Conservation (phyloP, 1,140 invertebrate genomes). For the Tetramorium parvispinum region DNA sequence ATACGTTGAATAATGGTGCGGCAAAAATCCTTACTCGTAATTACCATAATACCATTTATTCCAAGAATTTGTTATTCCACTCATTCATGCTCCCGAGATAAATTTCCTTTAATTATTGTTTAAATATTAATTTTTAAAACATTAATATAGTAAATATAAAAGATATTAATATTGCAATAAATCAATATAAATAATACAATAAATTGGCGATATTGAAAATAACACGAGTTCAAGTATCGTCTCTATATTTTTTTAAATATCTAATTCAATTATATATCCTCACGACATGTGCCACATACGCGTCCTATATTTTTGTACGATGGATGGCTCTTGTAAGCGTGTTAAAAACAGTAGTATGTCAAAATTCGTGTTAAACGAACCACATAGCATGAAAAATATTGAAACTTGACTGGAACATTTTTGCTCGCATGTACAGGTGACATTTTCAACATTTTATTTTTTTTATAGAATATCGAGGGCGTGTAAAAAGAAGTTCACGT, state of each 20-base stretch:
- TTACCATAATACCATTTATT: background rate
- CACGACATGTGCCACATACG: background rate
- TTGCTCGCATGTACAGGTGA: background rate
- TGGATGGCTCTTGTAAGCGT: background rate
- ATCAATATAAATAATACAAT: background rate
- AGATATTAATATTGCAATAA: background rate
- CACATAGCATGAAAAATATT: background rate
- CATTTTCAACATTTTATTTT: constrained; percentile 5
- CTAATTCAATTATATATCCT: constrained; percentile 16
- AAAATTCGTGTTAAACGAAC: constrained; percentile 32
- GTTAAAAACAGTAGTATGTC: background rate
- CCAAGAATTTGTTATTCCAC: too few species aligned
- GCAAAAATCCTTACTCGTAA: background rate
- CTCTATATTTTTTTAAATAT: background rate
- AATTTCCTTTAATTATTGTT: background rate
- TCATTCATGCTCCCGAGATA: background rate
- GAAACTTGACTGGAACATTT: constrained; percentile 19
- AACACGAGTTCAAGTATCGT: background rate
- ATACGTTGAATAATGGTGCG: background rate
- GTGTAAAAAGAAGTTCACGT: background rate
- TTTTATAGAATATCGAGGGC: background rate
- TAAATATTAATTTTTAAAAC: background rate
- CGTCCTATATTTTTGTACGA: constrained; percentile 26
- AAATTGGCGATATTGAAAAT: background rate
- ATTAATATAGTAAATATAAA: background rate